These are phyloP conservation scores for Gambusia yucatana DNA, from an alignment of 2,797 vertebrate genomes.

Conservation along the genomic window DNA sequence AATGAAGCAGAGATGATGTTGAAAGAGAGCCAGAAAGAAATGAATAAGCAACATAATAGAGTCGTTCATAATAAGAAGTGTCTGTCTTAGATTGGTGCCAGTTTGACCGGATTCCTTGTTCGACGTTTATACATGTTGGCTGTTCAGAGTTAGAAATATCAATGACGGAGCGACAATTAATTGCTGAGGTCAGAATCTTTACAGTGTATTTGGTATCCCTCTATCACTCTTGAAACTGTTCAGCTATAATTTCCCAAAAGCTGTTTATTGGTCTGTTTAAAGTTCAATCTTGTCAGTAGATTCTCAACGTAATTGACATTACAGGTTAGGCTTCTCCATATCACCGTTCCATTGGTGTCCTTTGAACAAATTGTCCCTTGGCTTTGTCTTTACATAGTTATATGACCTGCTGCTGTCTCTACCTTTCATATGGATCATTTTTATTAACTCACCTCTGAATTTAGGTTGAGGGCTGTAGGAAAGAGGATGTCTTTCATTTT, in stretches of 20 bases:
- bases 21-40: slow-evolving; percentile 14
- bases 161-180: slow-evolving; percentile 20
- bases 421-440: slow-evolving; percentile 5
- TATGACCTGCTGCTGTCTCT: slow-evolving; percentile 11
- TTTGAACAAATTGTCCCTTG: neutral
- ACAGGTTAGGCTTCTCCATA: slow-evolving; percentile 28
- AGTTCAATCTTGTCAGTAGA: neutral
- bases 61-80: slow-evolving; percentile 3
- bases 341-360: slow-evolving; percentile 12
- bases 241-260: neutral
- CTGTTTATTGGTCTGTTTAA: neutral
- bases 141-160: slow-evolving; percentile 7
- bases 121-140: neutral
- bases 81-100: neutral
- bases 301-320: slow-evolving; percentile 28
- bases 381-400: slow-evolving; percentile 12
- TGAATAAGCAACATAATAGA: neutral
- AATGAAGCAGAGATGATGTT: slow-evolving; percentile 27
- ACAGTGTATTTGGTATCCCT: slow-evolving; percentile 13
- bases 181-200: neutral
- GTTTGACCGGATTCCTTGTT: slow-evolving; percentile 6
- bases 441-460: neutral
- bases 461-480: slow-evolving; percentile 9
- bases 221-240: slow-evolving; percentile 13
- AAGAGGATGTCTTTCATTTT: slow-evolving; percentile 30